A percentile compares a stretch with the other conserved stretches of the same genome.
phyloP scores from a whole-genome alignment of 30 jellyfish, hydroid and myxozoan species.

The Phacellophora camtschatica region DNA sequence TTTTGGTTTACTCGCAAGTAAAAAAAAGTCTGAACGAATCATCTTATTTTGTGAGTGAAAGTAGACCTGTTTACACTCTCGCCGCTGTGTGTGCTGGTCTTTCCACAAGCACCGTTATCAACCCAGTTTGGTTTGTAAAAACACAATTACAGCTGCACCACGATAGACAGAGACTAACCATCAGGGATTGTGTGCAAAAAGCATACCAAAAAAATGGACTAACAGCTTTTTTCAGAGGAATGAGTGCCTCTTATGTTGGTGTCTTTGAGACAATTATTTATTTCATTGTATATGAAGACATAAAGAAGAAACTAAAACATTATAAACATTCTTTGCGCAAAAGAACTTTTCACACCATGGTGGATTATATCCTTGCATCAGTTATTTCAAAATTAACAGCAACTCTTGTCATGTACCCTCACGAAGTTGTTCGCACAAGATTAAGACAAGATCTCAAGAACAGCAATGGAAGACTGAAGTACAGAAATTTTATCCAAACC shows the following conservation, averaged over 20 bases:
- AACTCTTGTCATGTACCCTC: constrained; percentile 79
- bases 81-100: constrained; percentile 93
- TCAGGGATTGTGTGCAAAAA: constrained; percentile 27
- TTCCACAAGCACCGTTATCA: constrained; percentile 80
- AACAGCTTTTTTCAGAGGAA: constrained; percentile 82
- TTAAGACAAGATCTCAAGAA: constrained; percentile 71
- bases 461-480: constrained; percentile 56
- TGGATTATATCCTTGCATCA: constrained; percentile 63
- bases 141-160: constrained; percentile 87
- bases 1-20: constrained; percentile 77
- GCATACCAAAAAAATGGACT: constrained; percentile 69
- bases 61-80: constrained; percentile 70
- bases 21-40: constrained; percentile 52
- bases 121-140: constrained; percentile 95
- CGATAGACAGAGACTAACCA: constrained; percentile 10
- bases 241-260: constrained; percentile 91
- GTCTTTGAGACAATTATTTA: constrained; percentile 79
- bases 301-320: constrained; percentile 37
- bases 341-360: constrained; percentile 46
- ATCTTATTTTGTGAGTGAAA: constrained; percentile 51
- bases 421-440: constrained; percentile 91
- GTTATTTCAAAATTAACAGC: constrained; percentile 67
- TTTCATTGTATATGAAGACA: constrained; percentile 77
- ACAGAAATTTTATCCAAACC: constrained; percentile 65
- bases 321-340: neutral